Conservation (phyloP, 2,888 invertebrate genomes). For the Patella pellucida region DNA sequence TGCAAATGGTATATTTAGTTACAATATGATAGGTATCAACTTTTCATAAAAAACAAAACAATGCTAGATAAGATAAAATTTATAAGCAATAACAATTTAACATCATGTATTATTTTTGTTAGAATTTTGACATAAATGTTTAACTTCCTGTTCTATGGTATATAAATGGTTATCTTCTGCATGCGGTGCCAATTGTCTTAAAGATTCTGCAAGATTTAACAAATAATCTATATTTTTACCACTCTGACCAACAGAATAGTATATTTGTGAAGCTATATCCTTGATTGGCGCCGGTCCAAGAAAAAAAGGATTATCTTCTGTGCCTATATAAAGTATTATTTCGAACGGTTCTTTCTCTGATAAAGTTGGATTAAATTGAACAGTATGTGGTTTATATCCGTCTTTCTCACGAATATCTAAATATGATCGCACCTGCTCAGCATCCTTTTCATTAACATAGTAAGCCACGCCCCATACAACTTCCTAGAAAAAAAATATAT, state of each 20-base stretch:
- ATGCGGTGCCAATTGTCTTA: conserved; percentile 80
- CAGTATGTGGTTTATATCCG: conserved; percentile 83
- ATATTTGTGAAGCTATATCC: conserved; percentile 85
- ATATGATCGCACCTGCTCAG: conserved; percentile 80
- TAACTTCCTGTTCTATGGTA: conserved; percentile 79
- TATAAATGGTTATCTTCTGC: conserved; percentile 84
- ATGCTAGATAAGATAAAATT: too few species aligned
- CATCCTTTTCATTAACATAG: conserved; percentile 81
- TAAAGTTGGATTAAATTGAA: conserved; percentile 80
- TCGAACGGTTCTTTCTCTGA: conserved; percentile 74
- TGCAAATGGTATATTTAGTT: too few species aligned
- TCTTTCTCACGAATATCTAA: conserved; percentile 93
- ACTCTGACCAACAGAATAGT: conserved; percentile 82
- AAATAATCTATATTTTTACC: conserved; percentile 94
- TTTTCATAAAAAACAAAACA: too few species aligned
- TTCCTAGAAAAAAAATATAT: conserved; percentile 70
- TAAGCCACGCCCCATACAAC: conserved; percentile 94
- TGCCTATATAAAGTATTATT: conserved; percentile 86
- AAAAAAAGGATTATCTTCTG: conserved; percentile 84
- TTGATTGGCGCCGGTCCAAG: conserved; percentile 83
- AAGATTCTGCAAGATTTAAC: conserved; percentile 84
- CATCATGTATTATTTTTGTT: not conserved
- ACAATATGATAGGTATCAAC: too few species aligned
- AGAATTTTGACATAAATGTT: not conserved
- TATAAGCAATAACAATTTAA: not conserved